Conservation (phyloP, 2,888 invertebrate genomes). For the Troglohyphantes excavatus region DNA sequence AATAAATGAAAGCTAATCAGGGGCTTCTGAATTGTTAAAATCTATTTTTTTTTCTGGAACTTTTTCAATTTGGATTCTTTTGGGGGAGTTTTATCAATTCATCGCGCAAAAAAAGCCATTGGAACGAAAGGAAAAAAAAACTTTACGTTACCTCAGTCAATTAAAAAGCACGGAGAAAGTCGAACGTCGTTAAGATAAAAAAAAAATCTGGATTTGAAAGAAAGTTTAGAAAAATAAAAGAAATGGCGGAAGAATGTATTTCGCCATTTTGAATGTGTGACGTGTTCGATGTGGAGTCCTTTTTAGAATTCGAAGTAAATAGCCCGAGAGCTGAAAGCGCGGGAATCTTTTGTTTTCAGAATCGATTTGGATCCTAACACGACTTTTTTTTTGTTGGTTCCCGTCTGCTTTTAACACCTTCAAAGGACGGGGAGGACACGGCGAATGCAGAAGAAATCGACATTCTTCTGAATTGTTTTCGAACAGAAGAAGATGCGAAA, state of each 20-base stretch:
- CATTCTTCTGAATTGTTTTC: conserved; percentile 34
- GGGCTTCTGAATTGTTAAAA: conserved; percentile 33
- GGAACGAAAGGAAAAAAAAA: conserved; percentile 1
- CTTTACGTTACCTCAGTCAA: conserved; percentile 14
- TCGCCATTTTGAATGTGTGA: conserved; percentile 41
- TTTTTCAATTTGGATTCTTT: conserved; percentile 19
- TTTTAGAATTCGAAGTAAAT: conserved; percentile 52
- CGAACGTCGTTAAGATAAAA: conserved; percentile 1
- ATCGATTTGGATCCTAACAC: conserved; percentile 48
- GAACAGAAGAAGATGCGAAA: conserved; percentile 16
- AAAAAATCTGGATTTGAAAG: neutral
- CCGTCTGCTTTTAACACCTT: conserved; percentile 33
- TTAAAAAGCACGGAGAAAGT: conserved; percentile 40
- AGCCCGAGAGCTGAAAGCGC: conserved; percentile 44
- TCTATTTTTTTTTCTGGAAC: neutral
- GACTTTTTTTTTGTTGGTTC: conserved; percentile 21
- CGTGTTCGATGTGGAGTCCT: conserved; percentile 7
- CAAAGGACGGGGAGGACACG: conserved; percentile 23
- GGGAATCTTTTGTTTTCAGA: conserved; percentile 39
- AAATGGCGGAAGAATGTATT: conserved; percentile 18
- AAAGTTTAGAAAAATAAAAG: neutral
- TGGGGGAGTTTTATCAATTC: conserved; percentile 29
- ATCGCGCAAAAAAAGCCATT: neutral
- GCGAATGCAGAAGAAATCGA: conserved; percentile 27
- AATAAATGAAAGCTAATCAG: conserved; percentile 52